Evolutionary conservation across 2,888 invertebrate genomes (phyloP), one percentile per base, ranked within the genome.

Genomic region (Calameuta pallipes): DNA sequence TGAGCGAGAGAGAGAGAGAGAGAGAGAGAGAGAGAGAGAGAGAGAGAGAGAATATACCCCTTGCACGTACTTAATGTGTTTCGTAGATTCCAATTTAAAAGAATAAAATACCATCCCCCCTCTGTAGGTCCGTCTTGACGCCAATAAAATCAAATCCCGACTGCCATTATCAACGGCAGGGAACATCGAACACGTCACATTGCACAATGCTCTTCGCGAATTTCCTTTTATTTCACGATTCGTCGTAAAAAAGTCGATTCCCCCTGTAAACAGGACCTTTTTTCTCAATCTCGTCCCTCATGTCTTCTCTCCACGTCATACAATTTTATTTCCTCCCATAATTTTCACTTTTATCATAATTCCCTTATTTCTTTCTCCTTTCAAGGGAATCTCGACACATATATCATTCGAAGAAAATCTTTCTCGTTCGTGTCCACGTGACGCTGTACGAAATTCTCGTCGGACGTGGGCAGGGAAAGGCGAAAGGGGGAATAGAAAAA

Each of bases 61-160:
- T 84, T 86, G 84, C 85, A 83, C 86, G 86, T 88, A 85, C 83
- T 88, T 83, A 83, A 88, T 88, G 86, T 86, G 85, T 88, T 88
- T 87, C 86, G 83, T 87, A 87, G 82, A 87, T 85, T 83, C 82
- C 80, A 83, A 83, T 83, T 78, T 71, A 31, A 71, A 71, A 34
- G 56, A 56, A 56, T 56, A 56, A 56, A 56, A 56, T 23, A 56
- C 56, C 56, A 56, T 56, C 23, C 56, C 56, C 56, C 56, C 56
- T 56, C 56, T 23, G 23, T 23, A 56, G 56, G 56, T 56, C 56
- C 56, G 56, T 56, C 56, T 56, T 56, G 56, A 56, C 56, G 56
- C 56, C 56, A 56, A 56, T 56, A 56, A 56, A 56, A 56, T 56
- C 56, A 56, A 56, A 56, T 56, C 56, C 56, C 56, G 23, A 56